Percentiles rank a stretch among this genome's conserved stretches.
Conservation (phyloP, 2,888 invertebrate species). For the Cheilosia vulpina region DNA sequence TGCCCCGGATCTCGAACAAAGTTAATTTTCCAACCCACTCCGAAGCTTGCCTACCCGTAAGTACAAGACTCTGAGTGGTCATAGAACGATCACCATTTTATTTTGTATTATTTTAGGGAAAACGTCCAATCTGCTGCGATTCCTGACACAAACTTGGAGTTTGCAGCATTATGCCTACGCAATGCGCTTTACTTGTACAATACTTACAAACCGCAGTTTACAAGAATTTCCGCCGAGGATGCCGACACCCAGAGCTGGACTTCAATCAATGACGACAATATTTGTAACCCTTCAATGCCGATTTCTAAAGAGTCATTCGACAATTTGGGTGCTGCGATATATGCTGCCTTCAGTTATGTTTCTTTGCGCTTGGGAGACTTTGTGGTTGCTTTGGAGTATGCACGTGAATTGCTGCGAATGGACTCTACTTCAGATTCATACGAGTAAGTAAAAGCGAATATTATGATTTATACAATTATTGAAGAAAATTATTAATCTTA, state of each 20-base stretch:
- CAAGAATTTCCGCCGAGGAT: conserved; percentile 32
- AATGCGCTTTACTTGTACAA: conserved; percentile 87
- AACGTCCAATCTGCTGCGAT: conserved; percentile 92
- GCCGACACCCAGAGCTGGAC: conserved; percentile 77
- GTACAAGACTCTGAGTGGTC: conserved; percentile 39
- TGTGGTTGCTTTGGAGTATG: conserved; percentile 90
- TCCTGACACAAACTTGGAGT: conserved; percentile 94
- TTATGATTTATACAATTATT: not conserved
- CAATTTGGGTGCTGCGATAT: conserved; percentile 87
- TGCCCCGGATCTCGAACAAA: conserved; percentile 77
- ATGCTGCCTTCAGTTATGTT: conserved; percentile 93
- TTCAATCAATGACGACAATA: conserved; percentile 84
- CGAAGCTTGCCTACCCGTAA: conserved; percentile 78
- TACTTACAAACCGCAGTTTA: conserved; percentile 77
- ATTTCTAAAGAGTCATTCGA: conserved; percentile 86
- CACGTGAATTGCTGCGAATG: conserved; percentile 89
- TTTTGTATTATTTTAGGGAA: conserved; percentile 80
- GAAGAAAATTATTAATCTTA: conserved; percentile 7
- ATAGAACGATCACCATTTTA: not conserved
- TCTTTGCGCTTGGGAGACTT: conserved; percentile 93
- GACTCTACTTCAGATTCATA: conserved; percentile 89
- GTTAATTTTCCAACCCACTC: conserved; percentile 76
- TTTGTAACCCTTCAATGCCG: conserved; percentile 86
- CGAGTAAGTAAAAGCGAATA: conserved; percentile 84
- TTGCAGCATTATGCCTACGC: conserved; percentile 93